Evolutionary conservation across 2,113 vertebrate genomes (phyloP), one percentile per base, ranked within the genome.

Genomic region (Calidris pygmaea): DNA sequence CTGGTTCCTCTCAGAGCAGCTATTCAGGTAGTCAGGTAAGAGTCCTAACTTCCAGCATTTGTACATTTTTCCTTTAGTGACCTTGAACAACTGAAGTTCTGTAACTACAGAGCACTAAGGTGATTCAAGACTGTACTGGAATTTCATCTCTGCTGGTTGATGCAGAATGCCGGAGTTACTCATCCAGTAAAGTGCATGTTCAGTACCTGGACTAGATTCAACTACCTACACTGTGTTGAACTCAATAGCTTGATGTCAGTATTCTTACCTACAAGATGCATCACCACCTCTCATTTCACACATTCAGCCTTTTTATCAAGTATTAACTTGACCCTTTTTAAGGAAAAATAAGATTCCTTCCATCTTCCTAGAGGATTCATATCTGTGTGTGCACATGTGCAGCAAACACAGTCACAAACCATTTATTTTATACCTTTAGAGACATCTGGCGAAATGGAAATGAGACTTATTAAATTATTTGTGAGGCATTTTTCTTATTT

Each of bases 21-120:
- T 95, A 94, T 73, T 94, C 87, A 34, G 12, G 90, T 23, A 37
- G 65, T 53, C 68, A 95, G 89, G 96, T 97, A 92, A 41, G 73
- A 68, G 18, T 39, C 14, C 39, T 52, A 48, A 43, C 39, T 68
- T 83, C 50, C 58, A 70, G 15, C 18, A 41, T 37, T 88, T 63
- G 7, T 45, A 37, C 3, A 0, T 86, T 70, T 70, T 80, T 50
- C 24, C 27, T 73, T 62, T 24, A 75, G 19, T 63, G 56, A 78
- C 30, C 13, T 20, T 59, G 52, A 78, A 77, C 8, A 20, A 48
- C 39, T 59, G 17, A 59, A 93, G 56, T 48, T 67, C 30, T 72
- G 8, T 29, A 84, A n/a, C 14, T 62, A 26, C 7, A 50, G 55
- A 45, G 6, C 26, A 41, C 4, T 66, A 22, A 77, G 17, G 4